Percentiles rank a stretch among this genome's conserved stretches.
These are phyloP conservation scores for Habrosyne pyritoides DNA, from an alignment of 2,888 invertebrate genomes.

Conservation along the genomic window DNA sequence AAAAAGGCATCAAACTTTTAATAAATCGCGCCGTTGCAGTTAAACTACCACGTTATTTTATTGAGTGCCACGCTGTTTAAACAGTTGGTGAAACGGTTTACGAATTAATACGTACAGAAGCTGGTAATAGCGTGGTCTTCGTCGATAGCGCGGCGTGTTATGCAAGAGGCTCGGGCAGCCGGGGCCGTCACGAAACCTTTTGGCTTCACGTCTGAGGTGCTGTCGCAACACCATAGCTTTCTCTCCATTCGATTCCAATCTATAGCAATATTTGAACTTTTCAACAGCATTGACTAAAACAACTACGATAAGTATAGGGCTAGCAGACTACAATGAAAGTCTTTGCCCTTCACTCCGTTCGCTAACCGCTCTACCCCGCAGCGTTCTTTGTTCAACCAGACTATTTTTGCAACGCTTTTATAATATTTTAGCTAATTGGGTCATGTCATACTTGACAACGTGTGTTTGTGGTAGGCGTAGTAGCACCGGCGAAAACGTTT, in stretches of 20 bases:
- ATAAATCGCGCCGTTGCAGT: background rate
- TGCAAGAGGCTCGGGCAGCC: conserved; percentile 61
- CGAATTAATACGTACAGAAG: conserved; percentile 39
- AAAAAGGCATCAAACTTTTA: background rate
- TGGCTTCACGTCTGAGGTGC: conserved; percentile 53
- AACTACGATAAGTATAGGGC: background rate
- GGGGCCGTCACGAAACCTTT: conserved; percentile 68
- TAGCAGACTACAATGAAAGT: conserved; percentile 5
- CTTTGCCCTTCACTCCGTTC: conserved; percentile 9
- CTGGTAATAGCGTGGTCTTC: conserved; percentile 35
- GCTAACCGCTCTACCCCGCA: conserved; percentile 10
- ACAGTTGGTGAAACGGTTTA: conserved; percentile 28
- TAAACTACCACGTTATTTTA: background rate
- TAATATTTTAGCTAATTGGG: conserved; percentile 1
- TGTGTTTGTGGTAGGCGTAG: background rate
- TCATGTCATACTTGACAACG: background rate
- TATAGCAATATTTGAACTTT: conserved; percentile 45
- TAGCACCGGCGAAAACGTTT: background rate
- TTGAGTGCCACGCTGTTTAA: conserved; percentile 14
- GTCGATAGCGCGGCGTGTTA: conserved; percentile 57
- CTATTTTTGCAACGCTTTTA: conserved; percentile 11
- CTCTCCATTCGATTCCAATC: conserved; percentile 58
- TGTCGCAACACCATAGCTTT: conserved; percentile 73
- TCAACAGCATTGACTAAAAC: conserved; percentile 17
- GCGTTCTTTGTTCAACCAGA: conserved; percentile 18